Percentiles rank a stretch among this genome's conserved stretches.
These are phyloP conservation scores for Troides oblongomaculatus DNA, from an alignment of 2,888 invertebrate genomes.

Conservation along the genomic window DNA sequence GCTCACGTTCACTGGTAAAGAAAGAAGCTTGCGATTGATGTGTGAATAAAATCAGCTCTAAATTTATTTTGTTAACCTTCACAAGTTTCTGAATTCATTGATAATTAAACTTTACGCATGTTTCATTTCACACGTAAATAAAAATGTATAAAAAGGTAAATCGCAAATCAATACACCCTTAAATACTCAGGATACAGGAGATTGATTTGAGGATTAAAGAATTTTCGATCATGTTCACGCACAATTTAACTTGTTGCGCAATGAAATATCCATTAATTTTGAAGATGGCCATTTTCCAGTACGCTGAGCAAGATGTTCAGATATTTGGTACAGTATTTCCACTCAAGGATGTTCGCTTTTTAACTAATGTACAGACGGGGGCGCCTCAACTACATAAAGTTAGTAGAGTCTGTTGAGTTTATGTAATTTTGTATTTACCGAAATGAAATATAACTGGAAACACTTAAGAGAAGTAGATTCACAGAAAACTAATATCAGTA, in stretches of 20 bases:
- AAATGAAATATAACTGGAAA: slow-evolving; percentile 66
- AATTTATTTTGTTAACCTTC: no score
- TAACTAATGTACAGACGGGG: background rate
- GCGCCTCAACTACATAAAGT: slow-evolving; percentile 5
- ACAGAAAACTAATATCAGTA: slow-evolving; percentile 72
- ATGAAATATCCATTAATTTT: slow-evolving; percentile 77
- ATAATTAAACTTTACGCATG: no score
- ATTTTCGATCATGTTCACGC: slow-evolving; percentile 64
- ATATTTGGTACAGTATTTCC: slow-evolving; percentile 48
- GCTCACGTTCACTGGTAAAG: no score
- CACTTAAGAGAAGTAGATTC: slow-evolving; percentile 69
- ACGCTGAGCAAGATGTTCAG: slow-evolving; percentile 60
- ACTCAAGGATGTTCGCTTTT: slow-evolving; percentile 16
- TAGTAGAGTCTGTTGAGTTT: slow-evolving; percentile 5
- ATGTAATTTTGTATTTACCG: slow-evolving; percentile 37
- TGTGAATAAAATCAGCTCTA: no score
- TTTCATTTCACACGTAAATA: background rate
- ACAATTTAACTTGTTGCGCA: slow-evolving; percentile 73
- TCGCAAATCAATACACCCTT: background rate
- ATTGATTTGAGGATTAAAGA: slow-evolving; percentile 44
- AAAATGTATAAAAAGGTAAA: background rate
- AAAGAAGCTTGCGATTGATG: no score
- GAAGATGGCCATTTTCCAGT: slow-evolving; percentile 72
- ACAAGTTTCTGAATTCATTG: no score
- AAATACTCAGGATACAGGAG: slow-evolving; percentile 34